Base-by-base conservation (phyloP, 2,797 vertebrate species). In the Philypnodon macrostomus region DNA sequence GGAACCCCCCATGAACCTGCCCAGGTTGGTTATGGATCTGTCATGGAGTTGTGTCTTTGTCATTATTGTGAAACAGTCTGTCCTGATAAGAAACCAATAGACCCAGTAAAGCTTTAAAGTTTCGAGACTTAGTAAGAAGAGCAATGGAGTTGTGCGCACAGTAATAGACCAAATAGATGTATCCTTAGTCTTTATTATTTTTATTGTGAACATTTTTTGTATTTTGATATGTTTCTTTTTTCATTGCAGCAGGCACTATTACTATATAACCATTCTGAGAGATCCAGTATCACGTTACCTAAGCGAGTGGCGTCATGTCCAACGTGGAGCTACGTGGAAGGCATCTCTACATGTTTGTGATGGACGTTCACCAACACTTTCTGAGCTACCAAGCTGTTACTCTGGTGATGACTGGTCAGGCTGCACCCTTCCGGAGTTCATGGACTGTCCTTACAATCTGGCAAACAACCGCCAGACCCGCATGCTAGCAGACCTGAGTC, bases 231-330 rank as follows among this genome's bases (percentile, higher is more conserved):
- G 12, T 3, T 47, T 34, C 7, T 46, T 61, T 62, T 23, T 47
- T 53, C 9, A 60, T 40, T 60, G 39, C 65, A 81, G 56, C 16
- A 93, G 95, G 84, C 95, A 97, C 73, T 98, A 95, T 82, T 95
- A 98, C 83, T 98, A 98, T 36, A 98, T 98, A 66, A 98, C 96
- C 37, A 97, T 98, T 72, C 85, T 98, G 69, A 90, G 96, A 63
- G 95, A 98, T 76, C 96, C 96, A 0, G 94, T 98, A 13, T 97
- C 94, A 13, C 92, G 96, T 1, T 98, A 95, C 83, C 77, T 98
- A 72, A 98, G 96, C 0, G 96, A 98, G 66, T 98, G 96, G 96
- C 90, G 96, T 29, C 96, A 98, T 0, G 96, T 98, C 37, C 96
- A 98, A 62, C 91, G 96, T 1, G 96, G 96, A 0, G 96, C 96